Base-by-base conservation (phyloP, 2,113 vertebrate species). In the Tachysurus fulvidraco region DNA sequence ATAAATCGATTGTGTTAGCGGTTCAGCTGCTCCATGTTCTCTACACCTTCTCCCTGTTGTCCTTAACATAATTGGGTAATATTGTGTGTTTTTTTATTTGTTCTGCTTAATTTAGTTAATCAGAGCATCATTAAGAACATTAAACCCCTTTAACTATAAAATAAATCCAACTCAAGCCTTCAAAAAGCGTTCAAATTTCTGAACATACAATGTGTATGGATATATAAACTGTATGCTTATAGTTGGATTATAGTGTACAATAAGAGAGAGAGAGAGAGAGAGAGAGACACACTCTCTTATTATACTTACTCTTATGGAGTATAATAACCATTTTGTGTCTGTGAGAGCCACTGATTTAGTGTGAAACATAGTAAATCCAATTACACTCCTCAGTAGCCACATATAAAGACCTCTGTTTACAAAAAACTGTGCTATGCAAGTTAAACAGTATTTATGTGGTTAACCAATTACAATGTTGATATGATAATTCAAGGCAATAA, bases 401-500 rank as follows among this genome's bases (percentile, higher is more conserved):
- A 41, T 36, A 59, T 60, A 6, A 41, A 12, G n/a, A 4, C n/a
- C n/a, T 78, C 9, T 41, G 19, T 80, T 80, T 36, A 59, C 54
- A 59, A 80, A 19, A 28, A 57, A 23, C 6, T 23, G 55, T 80
- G 50, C 25, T n/a, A 4, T 50, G 16, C 25, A 69, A 67, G 17
- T 83, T 44, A 19, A 46, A 64, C 13, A 64, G 2, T 54, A 16
- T n/a, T 36, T 41, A 1, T 55, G 21, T 3, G 25, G 2, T 13
- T 55, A 36, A 19, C 4, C 41, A 60, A 81, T 23, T 13, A 81
- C 21, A 36, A 13, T 28, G 13, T 54, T 57, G 52, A 16, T 81
- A 81, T 60, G 28, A 69, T 52, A 36, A 83, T 21, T 83, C 30
- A 83, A 69, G 60, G 44, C 21, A 54, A 67, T 73, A 8, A 65